Evolutionary conservation across 2,113 vertebrate species (phyloP).

Genomic region (Vicugna pacos): DNA sequence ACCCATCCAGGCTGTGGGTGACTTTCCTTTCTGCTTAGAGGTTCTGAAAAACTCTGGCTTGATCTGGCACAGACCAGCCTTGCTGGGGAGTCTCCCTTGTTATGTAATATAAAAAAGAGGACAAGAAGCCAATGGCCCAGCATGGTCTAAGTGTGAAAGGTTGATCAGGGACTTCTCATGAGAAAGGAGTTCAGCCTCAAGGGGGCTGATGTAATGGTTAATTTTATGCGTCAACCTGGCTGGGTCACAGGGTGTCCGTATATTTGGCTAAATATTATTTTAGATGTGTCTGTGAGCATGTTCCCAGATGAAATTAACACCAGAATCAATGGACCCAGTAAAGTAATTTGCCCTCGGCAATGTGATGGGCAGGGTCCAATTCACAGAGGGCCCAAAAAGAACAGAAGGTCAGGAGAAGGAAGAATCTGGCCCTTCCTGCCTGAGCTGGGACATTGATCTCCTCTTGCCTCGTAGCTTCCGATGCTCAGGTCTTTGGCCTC

Average conservation of each 20-base stretch:
- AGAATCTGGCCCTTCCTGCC: neutral
- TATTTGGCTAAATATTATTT: conserved; percentile 14
- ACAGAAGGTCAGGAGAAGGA: neutral
- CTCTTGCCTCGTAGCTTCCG: neutral
- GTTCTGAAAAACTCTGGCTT: conserved; percentile 55
- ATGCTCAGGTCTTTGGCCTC: neutral
- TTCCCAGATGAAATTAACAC: neutral
- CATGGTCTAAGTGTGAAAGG: neutral
- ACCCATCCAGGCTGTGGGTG: conserved; percentile 27
- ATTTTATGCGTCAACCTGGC: neutral
- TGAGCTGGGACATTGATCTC: neutral
- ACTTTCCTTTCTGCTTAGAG: conserved; percentile 42
- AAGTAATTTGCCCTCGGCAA: neutral
- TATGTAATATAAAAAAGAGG: conserved; percentile 7
- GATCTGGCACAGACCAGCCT: neutral
- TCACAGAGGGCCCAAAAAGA: neutral
- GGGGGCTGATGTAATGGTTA: neutral
- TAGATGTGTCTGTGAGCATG: neutral
- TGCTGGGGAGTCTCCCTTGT: neutral
- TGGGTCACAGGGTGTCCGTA: neutral
- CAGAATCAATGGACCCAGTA: neutral
- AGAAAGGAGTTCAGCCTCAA: neutral
- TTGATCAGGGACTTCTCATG: neutral
- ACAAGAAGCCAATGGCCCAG: neutral
- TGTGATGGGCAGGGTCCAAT: neutral